Conservation (phyloP, 1,140 invertebrate species). For the Leptinotarsa undecemlineata region DNA sequence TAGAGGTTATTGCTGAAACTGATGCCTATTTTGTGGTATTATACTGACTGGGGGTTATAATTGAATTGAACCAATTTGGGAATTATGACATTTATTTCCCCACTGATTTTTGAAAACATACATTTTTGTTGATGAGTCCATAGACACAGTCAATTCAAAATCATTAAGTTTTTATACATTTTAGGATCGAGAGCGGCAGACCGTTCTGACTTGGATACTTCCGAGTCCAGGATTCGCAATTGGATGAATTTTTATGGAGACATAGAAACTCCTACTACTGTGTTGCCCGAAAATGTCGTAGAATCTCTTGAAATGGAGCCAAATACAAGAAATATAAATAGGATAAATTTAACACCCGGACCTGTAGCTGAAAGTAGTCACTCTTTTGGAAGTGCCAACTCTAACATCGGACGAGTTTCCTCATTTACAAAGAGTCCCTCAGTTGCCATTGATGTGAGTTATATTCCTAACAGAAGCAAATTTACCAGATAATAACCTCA, state of each 20-base stretch:
- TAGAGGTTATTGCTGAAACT: too few species aligned
- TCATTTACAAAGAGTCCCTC: not conserved
- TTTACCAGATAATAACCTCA: not conserved
- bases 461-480: not conserved
- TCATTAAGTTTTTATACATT: not conserved
- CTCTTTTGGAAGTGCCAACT: not conserved
- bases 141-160: too few species aligned
- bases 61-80: too few species aligned
- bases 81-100: too few species aligned
- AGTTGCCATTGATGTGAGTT: not conserved
- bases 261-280: slow-evolving; percentile 30
- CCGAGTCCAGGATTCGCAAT: slow-evolving; percentile 38
- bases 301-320: slow-evolving; percentile 10
- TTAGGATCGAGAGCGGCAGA: not conserved
- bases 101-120: too few species aligned
- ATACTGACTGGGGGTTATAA: too few species aligned
- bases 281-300: slow-evolving; percentile 18
- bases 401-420: slow-evolving; percentile 10
- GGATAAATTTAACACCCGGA: not conserved
- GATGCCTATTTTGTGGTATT: too few species aligned
- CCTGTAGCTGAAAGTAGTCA: not conserved
- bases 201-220: slow-evolving; percentile 21
- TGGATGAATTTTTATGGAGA: slow-evolving; percentile 43
- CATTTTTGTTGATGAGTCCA: too few species aligned
- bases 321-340: slow-evolving; percentile 23